Evolutionary conservation across 37 sponge, comb jelly and placozoan genomes (phyloP).

Genomic region (Geodia barretti): DNA sequence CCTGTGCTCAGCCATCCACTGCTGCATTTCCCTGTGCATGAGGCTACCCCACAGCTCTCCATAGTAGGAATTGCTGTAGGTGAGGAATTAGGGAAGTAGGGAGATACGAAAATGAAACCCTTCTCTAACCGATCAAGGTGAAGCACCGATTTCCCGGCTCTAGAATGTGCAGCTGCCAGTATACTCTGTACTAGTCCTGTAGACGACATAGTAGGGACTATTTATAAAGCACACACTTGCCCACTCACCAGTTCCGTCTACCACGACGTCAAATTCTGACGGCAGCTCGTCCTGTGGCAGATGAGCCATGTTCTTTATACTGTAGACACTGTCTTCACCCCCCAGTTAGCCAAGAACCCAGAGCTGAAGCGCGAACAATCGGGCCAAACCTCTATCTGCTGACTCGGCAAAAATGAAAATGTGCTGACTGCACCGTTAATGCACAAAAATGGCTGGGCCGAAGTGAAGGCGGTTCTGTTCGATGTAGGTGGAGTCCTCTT

Average conservation of each 20-base stretch:
- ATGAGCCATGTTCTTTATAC: too few species aligned
- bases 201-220: neutral
- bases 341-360: too few species aligned
- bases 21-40: slow-evolving; percentile 72
- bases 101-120: neutral
- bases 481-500: slow-evolving; percentile 66
- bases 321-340: too few species aligned
- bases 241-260: slow-evolving; percentile 92
- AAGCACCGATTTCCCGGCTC: slow-evolving; percentile 80
- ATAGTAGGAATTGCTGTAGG: slow-evolving; percentile 74
- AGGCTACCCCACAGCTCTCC: slow-evolving; percentile 89
- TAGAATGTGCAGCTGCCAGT: slow-evolving; percentile 82
- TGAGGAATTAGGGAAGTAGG: neutral
- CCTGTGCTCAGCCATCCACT: slow-evolving; percentile 47
- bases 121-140: slow-evolving; percentile 79
- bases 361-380: too few species aligned
- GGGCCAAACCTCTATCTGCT: too few species aligned
- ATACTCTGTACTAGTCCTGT: slow-evolving; percentile 88
- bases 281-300: slow-evolving; percentile 77
- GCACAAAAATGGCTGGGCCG: too few species aligned
- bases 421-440: too few species aligned
- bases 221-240: too few species aligned
- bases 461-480: slow-evolving; percentile 56
- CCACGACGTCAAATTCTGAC: slow-evolving; percentile 87
- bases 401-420: neutral